Conservation (phyloP, 2,113 vertebrate genomes). For the Eolophus roseicapilla region DNA sequence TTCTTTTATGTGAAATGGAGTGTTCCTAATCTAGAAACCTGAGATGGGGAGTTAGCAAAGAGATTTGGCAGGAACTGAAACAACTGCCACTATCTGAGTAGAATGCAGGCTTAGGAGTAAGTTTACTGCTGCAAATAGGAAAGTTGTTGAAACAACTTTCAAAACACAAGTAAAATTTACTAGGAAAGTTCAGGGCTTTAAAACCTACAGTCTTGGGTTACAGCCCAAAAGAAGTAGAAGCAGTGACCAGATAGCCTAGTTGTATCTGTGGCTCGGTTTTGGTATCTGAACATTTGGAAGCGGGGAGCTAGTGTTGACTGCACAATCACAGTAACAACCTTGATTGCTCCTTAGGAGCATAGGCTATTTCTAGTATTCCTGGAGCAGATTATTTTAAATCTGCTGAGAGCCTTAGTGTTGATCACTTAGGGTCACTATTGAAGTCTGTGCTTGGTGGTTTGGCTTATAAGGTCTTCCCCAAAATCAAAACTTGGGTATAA, state of each 20-base stretch:
- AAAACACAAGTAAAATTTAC: background rate
- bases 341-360: background rate
- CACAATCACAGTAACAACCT: background rate
- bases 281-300: background rate
- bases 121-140: background rate
- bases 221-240: background rate
- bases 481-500: background rate
- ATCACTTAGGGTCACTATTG: background rate
- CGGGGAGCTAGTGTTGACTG: background rate
- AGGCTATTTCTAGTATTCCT: slow-evolving; percentile 42
- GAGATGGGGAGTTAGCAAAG: slow-evolving; percentile 59
- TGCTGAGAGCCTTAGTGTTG: slow-evolving; percentile 38
- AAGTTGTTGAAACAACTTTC: background rate
- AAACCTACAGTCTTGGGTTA: background rate
- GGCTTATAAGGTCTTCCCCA: background rate
- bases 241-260: background rate
- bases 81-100: slow-evolving; percentile 26
- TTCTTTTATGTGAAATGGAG: slow-evolving; percentile 15
- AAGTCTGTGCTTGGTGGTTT: background rate
- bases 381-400: slow-evolving; percentile 59
- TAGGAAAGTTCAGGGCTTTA: background rate
- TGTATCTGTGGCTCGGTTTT: background rate
- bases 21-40: slow-evolving; percentile 62
- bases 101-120: background rate
- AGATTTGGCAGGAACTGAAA: slow-evolving; percentile 37